Base-by-base conservation (phyloP, 2,797 vertebrate species). In the Masticophis lateralis region DNA sequence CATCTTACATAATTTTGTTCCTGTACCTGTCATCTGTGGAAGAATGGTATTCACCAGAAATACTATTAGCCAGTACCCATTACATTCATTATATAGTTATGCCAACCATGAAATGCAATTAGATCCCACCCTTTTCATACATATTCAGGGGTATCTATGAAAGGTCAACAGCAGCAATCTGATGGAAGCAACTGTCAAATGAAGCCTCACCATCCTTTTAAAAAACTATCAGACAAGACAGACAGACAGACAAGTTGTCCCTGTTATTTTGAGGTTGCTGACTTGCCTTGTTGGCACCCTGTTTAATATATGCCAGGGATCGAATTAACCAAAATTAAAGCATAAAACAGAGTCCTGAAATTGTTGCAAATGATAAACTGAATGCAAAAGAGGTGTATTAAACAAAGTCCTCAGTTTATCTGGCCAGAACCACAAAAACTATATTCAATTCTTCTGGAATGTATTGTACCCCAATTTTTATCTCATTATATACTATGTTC, bases 391-490 rank as follows among this genome's bases (percentile, higher is more conserved):
- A 13, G 83, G 5, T 4, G 11, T n/a, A 18, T 87, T 87, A 14
- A 53, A 53, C 8, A 55, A 86, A 83, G 20, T 9, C 18, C 5
- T 53, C 43, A 55, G 22, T 86, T 55, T 27, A 74, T 88, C 57
- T 61, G 47, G 55, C n/a, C 32, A 32, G 53, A 60, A 47, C 25
- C 25, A 13, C n/a, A 90, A 25, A 43, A 47, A 4, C 11, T 93
- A 12, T 87, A 69, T n/a, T 90, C n/a, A 51, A 4, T 91, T 61
- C 3, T 61, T 53, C 14, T 74, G 22, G 20, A 32, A 63, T 91
- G 43, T 32, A 57, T 0, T 53, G 95, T 91, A 90, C 89, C 88
- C 5, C 32, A 74, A 86, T 79, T 92, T 37, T 57, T 88, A 94
- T 89, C 22, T 63, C 88, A 47, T 47, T 16, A n/a, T 63, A 56